Evolutionary conservation across 1,140 invertebrate species (phyloP).

Genomic region (Berghia stephanieae): DNA sequence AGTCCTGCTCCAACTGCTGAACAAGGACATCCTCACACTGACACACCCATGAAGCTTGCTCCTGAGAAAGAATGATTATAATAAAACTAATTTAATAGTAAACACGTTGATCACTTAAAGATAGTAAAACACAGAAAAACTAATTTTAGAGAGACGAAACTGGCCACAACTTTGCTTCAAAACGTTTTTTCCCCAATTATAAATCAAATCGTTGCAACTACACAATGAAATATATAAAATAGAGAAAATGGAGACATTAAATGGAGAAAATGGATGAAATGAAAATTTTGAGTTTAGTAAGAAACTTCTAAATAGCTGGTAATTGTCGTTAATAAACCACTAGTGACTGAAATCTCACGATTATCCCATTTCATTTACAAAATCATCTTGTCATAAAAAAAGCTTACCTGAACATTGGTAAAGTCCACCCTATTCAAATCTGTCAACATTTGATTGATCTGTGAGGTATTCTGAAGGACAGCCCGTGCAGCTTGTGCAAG

Average conservation of each 20-base stretch:
- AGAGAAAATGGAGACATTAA: background rate
- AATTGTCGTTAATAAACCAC: background rate
- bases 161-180: too few species aligned
- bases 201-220: too few species aligned
- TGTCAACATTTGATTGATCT: constrained; percentile 96
- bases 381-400: background rate
- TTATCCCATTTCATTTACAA: background rate
- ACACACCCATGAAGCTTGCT: constrained; percentile 96
- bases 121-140: too few species aligned
- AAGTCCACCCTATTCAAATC: constrained; percentile 98
- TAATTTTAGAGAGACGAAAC: too few species aligned
- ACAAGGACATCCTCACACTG: constrained; percentile 90
- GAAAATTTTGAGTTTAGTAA: too few species aligned
- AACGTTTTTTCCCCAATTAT: too few species aligned
- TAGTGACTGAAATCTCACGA: background rate
- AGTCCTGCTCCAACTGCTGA: constrained; percentile 88
- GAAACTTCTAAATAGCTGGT: too few species aligned
- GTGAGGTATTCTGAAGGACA: constrained; percentile 93
- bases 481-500: constrained; percentile 94
- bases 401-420: constrained; percentile 86
- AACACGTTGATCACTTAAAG: too few species aligned
- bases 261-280: background rate
- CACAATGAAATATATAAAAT: too few species aligned
- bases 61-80: constrained; percentile 63
- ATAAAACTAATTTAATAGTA: background rate